Evolutionary conservation across 2,888 invertebrate species (phyloP), one percentile per base, ranked within the genome.

Genomic region (Tyria jacobaeae): DNA sequence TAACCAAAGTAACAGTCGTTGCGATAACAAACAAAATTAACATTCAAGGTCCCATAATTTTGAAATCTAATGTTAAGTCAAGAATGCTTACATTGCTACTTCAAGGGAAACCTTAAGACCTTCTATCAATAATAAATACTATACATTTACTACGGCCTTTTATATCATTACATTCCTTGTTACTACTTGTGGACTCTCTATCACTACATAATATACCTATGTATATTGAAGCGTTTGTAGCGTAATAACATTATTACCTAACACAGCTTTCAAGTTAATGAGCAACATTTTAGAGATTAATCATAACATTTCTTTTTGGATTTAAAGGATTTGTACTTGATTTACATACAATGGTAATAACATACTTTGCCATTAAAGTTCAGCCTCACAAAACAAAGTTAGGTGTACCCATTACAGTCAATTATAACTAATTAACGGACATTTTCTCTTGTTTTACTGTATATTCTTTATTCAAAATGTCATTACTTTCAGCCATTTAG

Each of bases 401-500:
- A 51, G 1, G 10, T 24, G 15, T 35, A 51, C 21, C 1, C 21
- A 35, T 51, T 35, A 9, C 1, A 35, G 34, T 34, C 50, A 34
- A 24, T 7, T 24, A 47, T 24, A 47, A 35, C 24, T 21, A 51
- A 51, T 51, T 51, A 51, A 35, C 17, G 14, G 24, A 35, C 21
- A 17, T 51, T 24, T 35, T 51, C 21, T 37, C 25, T 10, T 15
- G 25, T 34, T 25, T 39, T 25, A n/a, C 15, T 41, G 39, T 37
- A 25, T 57, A 49, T 7, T n/a, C 17, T 9, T 21, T 21, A 31
- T 56, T 52, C 7, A 62, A 71, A 57, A 53, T 62, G 52, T 37
- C 58, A 56, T 64, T 60, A 74, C 53, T 62, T 67, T 72, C 71
- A 59, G 12, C 41, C 60, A 25, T 62, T 21, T 2, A 51, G 34